Base-by-base conservation (phyloP, 2,797 vertebrate species). In the Gymnopithys bicolor region DNA sequence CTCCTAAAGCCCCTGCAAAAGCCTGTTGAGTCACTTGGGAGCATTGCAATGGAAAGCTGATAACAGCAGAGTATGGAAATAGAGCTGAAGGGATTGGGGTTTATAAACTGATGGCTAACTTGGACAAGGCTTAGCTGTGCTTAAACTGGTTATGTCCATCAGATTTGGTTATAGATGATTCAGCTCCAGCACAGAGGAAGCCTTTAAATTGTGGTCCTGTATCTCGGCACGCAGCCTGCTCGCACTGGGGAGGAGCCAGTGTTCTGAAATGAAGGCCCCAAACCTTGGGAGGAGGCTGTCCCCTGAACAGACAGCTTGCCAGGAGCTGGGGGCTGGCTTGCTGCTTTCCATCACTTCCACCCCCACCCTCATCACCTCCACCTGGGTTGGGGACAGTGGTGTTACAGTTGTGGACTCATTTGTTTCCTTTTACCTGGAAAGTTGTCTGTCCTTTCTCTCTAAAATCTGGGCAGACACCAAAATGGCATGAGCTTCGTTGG, bases 21-120 rank as follows among this genome's bases (percentile, higher is more conserved):
- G 87, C 91, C 70, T 41, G 59, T 91, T 78, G 87, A 94, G 84
- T 95, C 94, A 81, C 79, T 93, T 37, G 64, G 70, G 89, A 96
- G 84, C 85, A 32, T 28, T 78, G 89, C 89, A 80, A 7, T 64
- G 80, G 95, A 91, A 95, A 97, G 89, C 95, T 95, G 94, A 67
- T 94, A 90, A 84, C 7, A 0, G 89, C 93, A 88, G 83, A 0
- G 49, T 60, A 28, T 96, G 78, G 91, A 94, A 95, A 93, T 83
- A 95, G 85, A 91, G 77, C 87, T 67, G 94, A 94, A 79, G 64
- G 89, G 94, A 94, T 91, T 93, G 94, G 64, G 56, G 59, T 56
- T 96, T 96, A 91, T 91, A 89, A 96, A 96, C 55, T 87, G 89
- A 19, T 90, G 80, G 87, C 92, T 94, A 82, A 93, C 91, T 79